phyloP scores from a whole-genome alignment of 2,888 invertebrate species.

The Clostera curtula region DNA sequence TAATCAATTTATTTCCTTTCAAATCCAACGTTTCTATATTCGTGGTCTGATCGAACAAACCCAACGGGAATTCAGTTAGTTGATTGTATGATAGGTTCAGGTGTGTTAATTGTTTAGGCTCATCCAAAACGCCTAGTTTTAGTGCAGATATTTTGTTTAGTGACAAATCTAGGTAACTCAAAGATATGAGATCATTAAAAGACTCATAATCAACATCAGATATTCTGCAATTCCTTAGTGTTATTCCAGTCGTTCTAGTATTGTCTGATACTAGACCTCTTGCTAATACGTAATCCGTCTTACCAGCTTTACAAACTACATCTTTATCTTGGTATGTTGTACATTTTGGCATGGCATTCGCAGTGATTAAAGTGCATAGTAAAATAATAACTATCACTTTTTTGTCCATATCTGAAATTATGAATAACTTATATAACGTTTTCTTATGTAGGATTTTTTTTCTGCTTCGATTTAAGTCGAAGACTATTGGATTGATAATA shows the following conservation, averaged over 20 bases:
- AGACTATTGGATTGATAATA: no score
- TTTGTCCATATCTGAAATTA: conserved; percentile 18
- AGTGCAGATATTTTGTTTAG: conserved; percentile 23
- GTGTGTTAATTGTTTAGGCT: conserved; percentile 16
- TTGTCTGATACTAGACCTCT: conserved; percentile 34
- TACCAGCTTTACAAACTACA: conserved; percentile 20
- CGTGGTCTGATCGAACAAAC: conserved; percentile 21
- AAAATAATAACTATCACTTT: conserved; percentile 1
- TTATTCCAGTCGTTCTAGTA: conserved; percentile 24
- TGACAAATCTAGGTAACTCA: conserved; percentile 26
- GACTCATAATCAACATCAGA: conserved; percentile 23
- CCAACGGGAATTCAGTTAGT: conserved; percentile 20
- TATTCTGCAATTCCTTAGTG: conserved; percentile 29
- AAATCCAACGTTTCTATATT: conserved; percentile 24
- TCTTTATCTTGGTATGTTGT: conserved; percentile 11
- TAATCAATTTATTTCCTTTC: conserved; percentile 24
- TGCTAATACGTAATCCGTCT: conserved; percentile 24
- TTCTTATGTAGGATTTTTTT: no score
- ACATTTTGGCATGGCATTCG: conserved; percentile 21
- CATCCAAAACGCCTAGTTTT: conserved; percentile 23
- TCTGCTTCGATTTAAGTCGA: no score
- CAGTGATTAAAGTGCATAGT: conserved; percentile 6
- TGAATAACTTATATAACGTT: no score
- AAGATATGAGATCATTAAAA: conserved; percentile 20
- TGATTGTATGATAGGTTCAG: conserved; percentile 27